Conservation (phyloP, 1,140 invertebrate species). For the Zophobas morio region DNA sequence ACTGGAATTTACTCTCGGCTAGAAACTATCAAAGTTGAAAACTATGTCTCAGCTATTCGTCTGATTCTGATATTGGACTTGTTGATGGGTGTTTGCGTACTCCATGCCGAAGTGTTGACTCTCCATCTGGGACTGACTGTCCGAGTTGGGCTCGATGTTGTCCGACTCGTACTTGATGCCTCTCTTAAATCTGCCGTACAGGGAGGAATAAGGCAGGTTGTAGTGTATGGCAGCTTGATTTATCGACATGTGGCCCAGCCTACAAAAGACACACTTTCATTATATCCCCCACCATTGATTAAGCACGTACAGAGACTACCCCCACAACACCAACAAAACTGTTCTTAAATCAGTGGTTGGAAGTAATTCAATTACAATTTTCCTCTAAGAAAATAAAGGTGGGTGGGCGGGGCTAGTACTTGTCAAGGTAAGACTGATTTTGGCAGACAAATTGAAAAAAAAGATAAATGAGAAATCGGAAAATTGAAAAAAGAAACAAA, state of each 20-base stretch:
- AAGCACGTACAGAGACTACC: no score
- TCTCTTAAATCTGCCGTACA: slow-evolving; percentile 90
- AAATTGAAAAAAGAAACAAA: no score
- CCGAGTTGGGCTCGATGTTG: slow-evolving; percentile 61
- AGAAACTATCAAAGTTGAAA: slow-evolving; percentile 60
- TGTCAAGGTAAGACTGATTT: no score
- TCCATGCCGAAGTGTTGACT: slow-evolving; percentile 62
- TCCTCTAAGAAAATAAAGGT: no score
- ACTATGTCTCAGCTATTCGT: slow-evolving; percentile 65
- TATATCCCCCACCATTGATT: no score
- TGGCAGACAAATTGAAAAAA: no score
- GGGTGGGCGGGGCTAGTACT: no score
- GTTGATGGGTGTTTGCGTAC: slow-evolving; percentile 62
- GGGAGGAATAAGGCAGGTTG: slow-evolving; percentile 90
- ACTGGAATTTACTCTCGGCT: slow-evolving; percentile 32
- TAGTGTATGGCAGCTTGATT: slow-evolving; percentile 94
- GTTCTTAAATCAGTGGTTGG: no score
- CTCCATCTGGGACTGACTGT: slow-evolving; percentile 64
- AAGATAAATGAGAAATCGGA: no score
- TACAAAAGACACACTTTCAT: slow-evolving; percentile 63
- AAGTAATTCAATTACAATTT: no score
- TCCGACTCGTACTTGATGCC: slow-evolving; percentile 73
- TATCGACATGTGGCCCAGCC: slow-evolving; percentile 91
- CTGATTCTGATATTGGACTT: slow-evolving; percentile 65
- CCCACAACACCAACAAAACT: no score